Percentiles rank a stretch among this genome's conserved stretches.
Conservation (phyloP, 2,113 vertebrate genomes). For the Cyprinodon brontotheroides region DNA sequence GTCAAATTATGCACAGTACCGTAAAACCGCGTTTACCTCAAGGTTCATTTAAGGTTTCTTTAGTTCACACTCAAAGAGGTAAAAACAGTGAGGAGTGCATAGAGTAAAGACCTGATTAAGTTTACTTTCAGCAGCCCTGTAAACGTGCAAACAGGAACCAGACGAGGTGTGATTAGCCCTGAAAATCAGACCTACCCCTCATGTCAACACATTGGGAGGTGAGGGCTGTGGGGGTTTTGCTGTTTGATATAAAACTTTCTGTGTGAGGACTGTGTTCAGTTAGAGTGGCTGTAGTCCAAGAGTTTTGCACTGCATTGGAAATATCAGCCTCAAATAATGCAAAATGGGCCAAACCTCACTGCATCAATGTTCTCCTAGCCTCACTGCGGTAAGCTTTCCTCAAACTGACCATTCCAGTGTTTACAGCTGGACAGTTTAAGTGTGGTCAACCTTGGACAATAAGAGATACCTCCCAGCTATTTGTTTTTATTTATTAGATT, state of each 20-base stretch:
- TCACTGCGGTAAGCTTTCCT: slow-evolving; percentile 22
- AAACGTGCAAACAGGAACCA: slow-evolving; percentile 89
- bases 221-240: not conserved
- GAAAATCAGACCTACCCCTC: slow-evolving; percentile 77
- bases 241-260: not conserved
- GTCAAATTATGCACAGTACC: slow-evolving; percentile 34
- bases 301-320: slow-evolving; percentile 8
- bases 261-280: slow-evolving; percentile 15
- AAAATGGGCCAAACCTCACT: slow-evolving; percentile 42
- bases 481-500: slow-evolving; percentile 55
- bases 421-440: slow-evolving; percentile 15
- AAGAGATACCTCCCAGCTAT: slow-evolving; percentile 13
- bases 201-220: no score
- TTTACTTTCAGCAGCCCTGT: slow-evolving; percentile 40
- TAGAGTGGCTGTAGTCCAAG: slow-evolving; percentile 7
- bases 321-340: slow-evolving; percentile 12
- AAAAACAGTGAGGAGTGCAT: not conserved
- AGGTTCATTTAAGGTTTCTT: not conserved
- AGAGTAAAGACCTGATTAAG: slow-evolving; percentile 14
- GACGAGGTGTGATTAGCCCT: slow-evolving; percentile 87
- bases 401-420: slow-evolving; percentile 10
- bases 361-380: slow-evolving; percentile 51
- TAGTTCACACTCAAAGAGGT: not conserved
- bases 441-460: slow-evolving; percentile 12
- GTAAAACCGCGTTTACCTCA: slow-evolving; percentile 28